Conservation (phyloP, 1,140 invertebrate genomes). For the Zophobas morio region DNA sequence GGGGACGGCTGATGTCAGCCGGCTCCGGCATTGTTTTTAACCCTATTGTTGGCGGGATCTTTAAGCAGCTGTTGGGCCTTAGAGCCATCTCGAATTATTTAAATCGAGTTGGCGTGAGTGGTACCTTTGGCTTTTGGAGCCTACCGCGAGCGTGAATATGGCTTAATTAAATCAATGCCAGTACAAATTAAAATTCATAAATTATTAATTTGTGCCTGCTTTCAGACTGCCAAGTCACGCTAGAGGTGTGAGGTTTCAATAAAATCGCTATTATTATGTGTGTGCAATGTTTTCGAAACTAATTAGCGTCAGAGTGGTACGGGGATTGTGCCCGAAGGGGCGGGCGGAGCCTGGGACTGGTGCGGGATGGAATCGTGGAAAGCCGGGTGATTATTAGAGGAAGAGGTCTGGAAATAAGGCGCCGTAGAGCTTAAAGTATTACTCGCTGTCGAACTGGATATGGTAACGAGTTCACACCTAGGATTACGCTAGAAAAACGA, state of each 20-base stretch:
- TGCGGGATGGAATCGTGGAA: no score
- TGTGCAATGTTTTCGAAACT: not conserved
- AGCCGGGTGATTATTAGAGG: no score
- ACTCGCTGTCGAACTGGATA: no score
- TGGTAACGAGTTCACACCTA: no score
- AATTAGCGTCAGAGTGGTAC: not conserved
- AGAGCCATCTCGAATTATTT: slow-evolving; percentile 9
- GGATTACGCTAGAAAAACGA: no score
- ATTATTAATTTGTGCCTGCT: slow-evolving; percentile 31
- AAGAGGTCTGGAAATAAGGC: no score
- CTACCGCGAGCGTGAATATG: slow-evolving; percentile 24
- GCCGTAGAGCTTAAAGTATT: no score
- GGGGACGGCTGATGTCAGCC: slow-evolving; percentile 28
- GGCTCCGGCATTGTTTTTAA: slow-evolving; percentile 15
- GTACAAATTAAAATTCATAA: slow-evolving; percentile 41
- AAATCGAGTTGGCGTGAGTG: slow-evolving; percentile 22
- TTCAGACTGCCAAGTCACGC: slow-evolving; percentile 18
- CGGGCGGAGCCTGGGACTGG: no score
- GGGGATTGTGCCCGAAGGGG: no score
- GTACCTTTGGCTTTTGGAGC: not conserved
- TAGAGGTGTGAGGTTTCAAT: slow-evolving; percentile 8
- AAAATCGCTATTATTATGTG: slow-evolving; percentile 31
- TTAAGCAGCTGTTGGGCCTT: slow-evolving; percentile 31
- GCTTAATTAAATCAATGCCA: slow-evolving; percentile 40
- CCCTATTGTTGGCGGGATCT: slow-evolving; percentile 30